Evolutionary conservation across 2,888 invertebrate species (phyloP).

Genomic region (Limnephilus auricula): DNA sequence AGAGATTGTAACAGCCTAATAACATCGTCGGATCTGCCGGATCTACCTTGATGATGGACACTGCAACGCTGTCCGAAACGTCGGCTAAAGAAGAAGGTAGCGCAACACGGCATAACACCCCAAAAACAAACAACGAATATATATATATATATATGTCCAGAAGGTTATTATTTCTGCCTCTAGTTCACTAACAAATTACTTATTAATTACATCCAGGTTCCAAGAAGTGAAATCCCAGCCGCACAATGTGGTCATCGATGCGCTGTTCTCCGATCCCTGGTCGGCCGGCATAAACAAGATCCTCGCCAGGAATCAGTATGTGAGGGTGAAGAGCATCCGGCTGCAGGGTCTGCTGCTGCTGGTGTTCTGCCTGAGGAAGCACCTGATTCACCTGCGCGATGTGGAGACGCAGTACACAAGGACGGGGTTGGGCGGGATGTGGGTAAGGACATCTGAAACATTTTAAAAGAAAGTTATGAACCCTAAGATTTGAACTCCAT

Average conservation of each 20-base stretch:
- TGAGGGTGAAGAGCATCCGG: slow-evolving; percentile 88
- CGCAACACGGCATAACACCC: no score
- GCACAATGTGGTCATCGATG: slow-evolving; percentile 88
- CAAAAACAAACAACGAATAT: no score
- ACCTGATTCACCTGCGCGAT: slow-evolving; percentile 88
- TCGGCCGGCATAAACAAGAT: slow-evolving; percentile 85
- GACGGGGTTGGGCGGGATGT: slow-evolving; percentile 94
- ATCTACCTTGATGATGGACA: no score
- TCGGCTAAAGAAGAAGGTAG: no score
- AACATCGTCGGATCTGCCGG: no score
- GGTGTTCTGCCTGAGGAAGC: slow-evolving; percentile 87
- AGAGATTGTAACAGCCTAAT: no score
- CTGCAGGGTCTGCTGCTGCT: slow-evolving; percentile 90
- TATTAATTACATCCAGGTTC: slow-evolving; percentile 75
- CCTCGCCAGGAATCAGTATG: slow-evolving; percentile 83
- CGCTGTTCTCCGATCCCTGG: slow-evolving; percentile 92
- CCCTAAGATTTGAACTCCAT: not conserved
- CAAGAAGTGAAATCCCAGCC: slow-evolving; percentile 95
- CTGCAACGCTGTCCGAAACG: no score
- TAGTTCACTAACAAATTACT: not conserved
- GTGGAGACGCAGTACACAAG: slow-evolving; percentile 92
- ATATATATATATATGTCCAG: no score
- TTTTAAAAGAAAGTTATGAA: no score
- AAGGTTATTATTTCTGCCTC: no score
- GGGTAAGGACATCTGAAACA: slow-evolving; percentile 81